Conservation (phyloP, 2,888 invertebrate genomes). For the Hirtodrosophila alboralis region DNA sequence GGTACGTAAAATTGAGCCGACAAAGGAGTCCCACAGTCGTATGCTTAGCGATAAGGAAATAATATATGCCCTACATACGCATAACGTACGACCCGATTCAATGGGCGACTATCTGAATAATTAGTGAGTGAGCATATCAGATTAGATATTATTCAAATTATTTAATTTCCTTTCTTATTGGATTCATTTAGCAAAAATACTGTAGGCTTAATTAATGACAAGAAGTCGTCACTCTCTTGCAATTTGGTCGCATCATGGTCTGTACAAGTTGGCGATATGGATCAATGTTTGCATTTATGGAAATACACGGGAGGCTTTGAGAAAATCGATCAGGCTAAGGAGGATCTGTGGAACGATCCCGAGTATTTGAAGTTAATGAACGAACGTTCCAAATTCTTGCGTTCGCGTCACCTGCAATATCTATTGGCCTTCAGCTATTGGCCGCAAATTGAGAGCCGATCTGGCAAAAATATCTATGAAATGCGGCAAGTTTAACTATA, state of each 20-base stretch:
- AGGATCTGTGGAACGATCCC: constrained; percentile 88
- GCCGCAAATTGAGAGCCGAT: constrained; percentile 92
- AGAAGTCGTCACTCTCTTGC: constrained; percentile 90
- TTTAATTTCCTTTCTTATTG: constrained; percentile 1
- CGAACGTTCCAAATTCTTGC: constrained; percentile 91
- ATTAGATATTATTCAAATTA: constrained; percentile 5
- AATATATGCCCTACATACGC: constrained; percentile 97
- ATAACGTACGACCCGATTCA: constrained; percentile 95
- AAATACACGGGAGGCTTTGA: constrained; percentile 96
- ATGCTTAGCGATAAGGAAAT: constrained; percentile 98
- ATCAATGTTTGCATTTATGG: constrained; percentile 98
- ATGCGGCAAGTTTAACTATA: constrained; percentile 86
- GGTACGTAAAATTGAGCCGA: constrained; percentile 95
- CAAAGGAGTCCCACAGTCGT: constrained; percentile 97
- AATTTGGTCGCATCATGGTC: constrained; percentile 98
- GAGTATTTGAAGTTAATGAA: constrained; percentile 89
- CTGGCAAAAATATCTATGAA: constrained; percentile 94
- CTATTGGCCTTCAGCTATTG: constrained; percentile 98
- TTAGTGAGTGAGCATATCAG: constrained; percentile 89
- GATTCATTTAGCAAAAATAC: constrained; percentile 88
- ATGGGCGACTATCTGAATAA: constrained; percentile 94
- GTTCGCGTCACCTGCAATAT: constrained; percentile 96
- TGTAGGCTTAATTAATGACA: constrained; percentile 90
- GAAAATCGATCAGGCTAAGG: constrained; percentile 91
- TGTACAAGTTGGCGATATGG: constrained; percentile 94